Evolutionary conservation across 2,113 vertebrate genomes (phyloP).

Genomic region (Peromyscus maniculatus): DNA sequence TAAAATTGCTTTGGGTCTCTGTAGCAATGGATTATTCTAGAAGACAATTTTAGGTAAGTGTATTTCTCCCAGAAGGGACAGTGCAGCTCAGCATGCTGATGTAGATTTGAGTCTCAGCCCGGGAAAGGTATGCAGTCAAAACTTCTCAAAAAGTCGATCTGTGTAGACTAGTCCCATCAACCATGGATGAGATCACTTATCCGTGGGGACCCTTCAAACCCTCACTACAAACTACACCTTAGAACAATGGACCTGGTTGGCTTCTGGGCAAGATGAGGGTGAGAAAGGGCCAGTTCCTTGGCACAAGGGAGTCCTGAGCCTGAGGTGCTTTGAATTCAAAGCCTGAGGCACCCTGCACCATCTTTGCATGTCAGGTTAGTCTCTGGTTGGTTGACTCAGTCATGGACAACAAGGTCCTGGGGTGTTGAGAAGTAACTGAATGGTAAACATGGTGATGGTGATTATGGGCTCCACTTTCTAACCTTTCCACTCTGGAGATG

Average conservation of each 20-base stretch:
- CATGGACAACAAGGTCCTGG: no score
- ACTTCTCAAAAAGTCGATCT: neutral
- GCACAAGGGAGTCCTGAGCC: neutral
- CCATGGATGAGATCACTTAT: neutral
- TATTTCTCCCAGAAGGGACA: neutral
- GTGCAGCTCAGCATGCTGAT: neutral
- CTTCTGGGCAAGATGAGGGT: neutral
- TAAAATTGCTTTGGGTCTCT: neutral
- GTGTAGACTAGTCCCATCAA: neutral
- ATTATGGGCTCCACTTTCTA: neutral
- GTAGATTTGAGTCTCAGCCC: neutral
- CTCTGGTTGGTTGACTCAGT: neutral
- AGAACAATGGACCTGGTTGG: neutral
- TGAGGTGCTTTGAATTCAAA: rapidly evolving
- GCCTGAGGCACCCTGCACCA: neutral
- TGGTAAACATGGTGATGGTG: neutral
- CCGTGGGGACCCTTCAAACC: neutral
- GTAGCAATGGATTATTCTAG: neutral
- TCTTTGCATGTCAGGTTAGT: neutral
- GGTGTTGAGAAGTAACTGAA: no score
- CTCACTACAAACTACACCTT: neutral
- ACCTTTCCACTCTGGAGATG: neutral
- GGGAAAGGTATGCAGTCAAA: rapidly evolving
- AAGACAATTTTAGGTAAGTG: neutral
- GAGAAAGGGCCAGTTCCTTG: no score